Base-by-base conservation (phyloP, 2,888 invertebrate genomes). In the Shargacucullia verbasci region DNA sequence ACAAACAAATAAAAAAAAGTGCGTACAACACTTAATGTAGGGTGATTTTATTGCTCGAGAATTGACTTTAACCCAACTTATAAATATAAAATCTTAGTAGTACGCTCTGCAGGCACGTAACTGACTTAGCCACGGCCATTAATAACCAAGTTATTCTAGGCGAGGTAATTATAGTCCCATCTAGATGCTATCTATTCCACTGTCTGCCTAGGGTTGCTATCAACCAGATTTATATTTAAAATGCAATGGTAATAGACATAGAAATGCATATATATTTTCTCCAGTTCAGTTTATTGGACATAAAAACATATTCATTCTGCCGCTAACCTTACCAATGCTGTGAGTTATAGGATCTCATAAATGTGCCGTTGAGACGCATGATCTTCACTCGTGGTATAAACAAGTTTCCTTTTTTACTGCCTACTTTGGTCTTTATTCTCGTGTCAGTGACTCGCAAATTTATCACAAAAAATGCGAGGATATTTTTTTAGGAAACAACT, bases 111-210 rank as follows among this genome's bases (percentile, higher is more conserved):
- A 56, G 33, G 29, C 34, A 55, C 49, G 41, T 52, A 60, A 50
- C 14, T 53, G 41, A 53, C 54, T 65, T 44, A 54, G 49, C 55
- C 41, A 14, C 25, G 27, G 34, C 33, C 15, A 59, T 67, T 63
- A 55, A 69, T 65, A 67, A 61, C 66, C 59, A 64, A 72, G 67
- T 71, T 69, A 64, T 67, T 73, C 63, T 73, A 60, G 46, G 61
- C 45, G 35, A 60, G 58, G 61, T 70, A 79, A 79, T 79, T 78
- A 73, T 52, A 59, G 56, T 69, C 13, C 25, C 70, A 73, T 75
- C 59, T 64, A 73, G 79, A 78, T 80, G 25, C 48, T 73, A 76
- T 78, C 69, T 56, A 10, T 15, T 12, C 3, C 13, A 29, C 44
- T 34, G 25, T 39, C 27, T 43, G 37, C 38, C 47, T 54, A 56